phyloP scores from a whole-genome alignment of 2,888 invertebrate species.

The Limenitis camilla region DNA sequence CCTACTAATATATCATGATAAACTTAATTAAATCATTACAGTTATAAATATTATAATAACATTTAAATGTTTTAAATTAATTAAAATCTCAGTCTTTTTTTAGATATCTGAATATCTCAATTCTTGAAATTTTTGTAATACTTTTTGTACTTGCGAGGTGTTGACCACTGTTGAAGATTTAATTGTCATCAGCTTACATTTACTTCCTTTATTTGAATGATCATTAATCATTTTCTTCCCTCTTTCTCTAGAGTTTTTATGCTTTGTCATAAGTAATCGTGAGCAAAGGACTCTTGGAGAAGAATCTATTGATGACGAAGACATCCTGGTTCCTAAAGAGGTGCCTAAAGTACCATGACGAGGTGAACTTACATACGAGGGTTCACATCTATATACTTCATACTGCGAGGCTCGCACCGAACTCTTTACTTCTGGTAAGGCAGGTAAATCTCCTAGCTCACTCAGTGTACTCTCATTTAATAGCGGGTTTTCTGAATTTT shows the following conservation, averaged over 20 bases:
- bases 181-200: constrained; percentile 34
- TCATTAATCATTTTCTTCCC: constrained; percentile 20
- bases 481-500: constrained; percentile 26
- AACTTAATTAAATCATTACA: too few species aligned
- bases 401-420: constrained; percentile 29
- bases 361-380: constrained; percentile 49
- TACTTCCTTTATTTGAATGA: constrained; percentile 12
- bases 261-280: constrained; percentile 38
- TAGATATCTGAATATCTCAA: constrained; percentile 38
- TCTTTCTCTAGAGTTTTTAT: constrained; percentile 31
- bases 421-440: constrained; percentile 41
- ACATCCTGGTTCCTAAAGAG: constrained; percentile 34
- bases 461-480: constrained; percentile 29
- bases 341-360: constrained; percentile 41
- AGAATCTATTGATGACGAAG: constrained; percentile 42
- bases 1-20: too few species aligned
- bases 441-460: constrained; percentile 41
- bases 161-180: constrained; percentile 38
- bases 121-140: constrained; percentile 49
- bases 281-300: constrained; percentile 51
- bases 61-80: background rate
- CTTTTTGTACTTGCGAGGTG: constrained; percentile 44
- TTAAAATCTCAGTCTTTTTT: background rate
- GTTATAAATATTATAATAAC: background rate
- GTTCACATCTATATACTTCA: constrained; percentile 44